These are phyloP conservation scores for Triplophysa yarkandensis DNA, from an alignment of 2,797 vertebrate species.

Conservation along the genomic window DNA sequence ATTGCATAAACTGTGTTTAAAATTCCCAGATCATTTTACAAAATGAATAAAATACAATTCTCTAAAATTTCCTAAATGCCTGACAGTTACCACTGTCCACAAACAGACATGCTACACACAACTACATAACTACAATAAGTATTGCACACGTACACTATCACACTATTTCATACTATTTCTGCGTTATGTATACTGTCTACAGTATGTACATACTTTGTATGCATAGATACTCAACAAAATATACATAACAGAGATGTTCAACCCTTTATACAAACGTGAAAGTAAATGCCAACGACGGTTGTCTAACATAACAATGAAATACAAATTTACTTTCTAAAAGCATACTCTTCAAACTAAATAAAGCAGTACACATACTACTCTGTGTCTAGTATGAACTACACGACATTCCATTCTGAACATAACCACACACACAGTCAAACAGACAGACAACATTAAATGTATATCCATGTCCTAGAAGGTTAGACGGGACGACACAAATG, in stretches of 20 bases:
- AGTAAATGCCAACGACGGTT: background rate
- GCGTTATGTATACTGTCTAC: background rate
- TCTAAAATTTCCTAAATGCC: background rate
- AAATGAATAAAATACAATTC: background rate
- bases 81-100: background rate
- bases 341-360: background rate
- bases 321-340: background rate
- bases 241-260: background rate
- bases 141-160: background rate
- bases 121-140: background rate
- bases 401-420: slow-evolving; percentile 3
- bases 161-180: background rate
- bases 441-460: slow-evolving; percentile 38
- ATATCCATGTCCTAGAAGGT: slow-evolving; percentile 20
- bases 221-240: background rate
- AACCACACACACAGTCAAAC: slow-evolving; percentile 15
- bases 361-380: background rate
- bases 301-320: slow-evolving; percentile 1
- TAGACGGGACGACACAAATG: slow-evolving; percentile 49
- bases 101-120: slow-evolving; percentile 8
- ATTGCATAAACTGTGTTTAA: background rate
- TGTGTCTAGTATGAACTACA: background rate
- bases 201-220: background rate
- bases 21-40: too few species aligned
- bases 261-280: background rate